Evolutionary conservation across 2,888 invertebrate genomes (phyloP).

Genomic region (Antheraea assamensis): DNA sequence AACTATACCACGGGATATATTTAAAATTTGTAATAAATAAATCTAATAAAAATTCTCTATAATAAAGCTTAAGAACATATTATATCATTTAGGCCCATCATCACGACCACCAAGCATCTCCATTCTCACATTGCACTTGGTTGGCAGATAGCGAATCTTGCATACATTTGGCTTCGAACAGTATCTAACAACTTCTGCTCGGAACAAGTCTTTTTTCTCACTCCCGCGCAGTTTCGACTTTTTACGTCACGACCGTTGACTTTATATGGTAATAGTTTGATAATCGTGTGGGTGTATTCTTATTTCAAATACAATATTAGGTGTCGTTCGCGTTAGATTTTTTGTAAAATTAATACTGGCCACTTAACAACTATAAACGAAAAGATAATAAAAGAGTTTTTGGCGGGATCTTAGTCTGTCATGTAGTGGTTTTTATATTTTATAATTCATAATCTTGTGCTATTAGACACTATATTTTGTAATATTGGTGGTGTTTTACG

Average conservation of each 20-base stretch:
- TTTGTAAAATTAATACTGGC: background rate
- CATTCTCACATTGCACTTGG: constrained; percentile 27
- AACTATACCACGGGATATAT: background rate
- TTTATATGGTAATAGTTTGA: constrained; percentile 50
- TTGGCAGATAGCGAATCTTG: constrained; percentile 54
- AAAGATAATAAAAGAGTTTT: background rate
- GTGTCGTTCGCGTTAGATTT: background rate
- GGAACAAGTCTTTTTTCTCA: constrained; percentile 36
- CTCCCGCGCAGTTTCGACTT: constrained; percentile 37
- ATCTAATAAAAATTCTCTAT: constrained; percentile 17
- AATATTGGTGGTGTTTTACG: too few relatives aligned
- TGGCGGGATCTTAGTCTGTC: too few relatives aligned
- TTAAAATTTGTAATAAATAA: constrained; percentile 11
- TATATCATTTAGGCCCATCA: constrained; percentile 31
- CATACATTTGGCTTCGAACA: constrained; percentile 57
- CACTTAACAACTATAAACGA: background rate
- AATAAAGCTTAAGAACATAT: constrained; percentile 27
- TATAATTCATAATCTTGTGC: too few relatives aligned
- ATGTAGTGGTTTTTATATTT: too few relatives aligned
- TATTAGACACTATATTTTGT: too few relatives aligned
- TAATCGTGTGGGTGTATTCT: constrained; percentile 2
- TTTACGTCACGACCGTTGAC: constrained; percentile 61
- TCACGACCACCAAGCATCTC: constrained; percentile 43
- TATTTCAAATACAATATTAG: constrained; percentile 1
- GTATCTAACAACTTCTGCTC: constrained; percentile 43